Conservation (phyloP, 2,797 vertebrate genomes). For the Ficedula albicollis region DNA sequence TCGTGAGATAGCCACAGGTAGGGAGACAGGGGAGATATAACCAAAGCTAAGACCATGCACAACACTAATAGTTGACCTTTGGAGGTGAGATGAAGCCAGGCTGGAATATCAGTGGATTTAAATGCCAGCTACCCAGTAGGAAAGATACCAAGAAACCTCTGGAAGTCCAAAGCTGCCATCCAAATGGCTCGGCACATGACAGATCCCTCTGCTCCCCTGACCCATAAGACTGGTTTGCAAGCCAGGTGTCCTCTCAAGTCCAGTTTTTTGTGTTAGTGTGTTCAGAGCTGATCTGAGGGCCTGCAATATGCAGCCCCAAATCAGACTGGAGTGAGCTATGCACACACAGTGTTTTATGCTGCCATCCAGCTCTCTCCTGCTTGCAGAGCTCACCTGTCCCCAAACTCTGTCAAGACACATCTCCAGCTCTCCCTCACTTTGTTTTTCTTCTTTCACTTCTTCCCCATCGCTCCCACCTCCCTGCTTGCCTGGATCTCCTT, state of each 20-base stretch:
- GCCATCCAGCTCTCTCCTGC: neutral
- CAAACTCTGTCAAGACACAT: neutral
- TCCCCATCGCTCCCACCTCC: neutral
- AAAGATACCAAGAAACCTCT: neutral
- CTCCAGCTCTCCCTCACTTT: neutral
- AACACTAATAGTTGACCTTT: neutral
- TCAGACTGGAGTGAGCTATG: neutral
- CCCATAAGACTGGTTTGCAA: neutral
- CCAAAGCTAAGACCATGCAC: neutral
- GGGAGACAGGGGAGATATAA: neutral
- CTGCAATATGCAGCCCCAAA: fast-evolving
- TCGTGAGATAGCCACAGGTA: neutral
- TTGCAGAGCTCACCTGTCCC: neutral
- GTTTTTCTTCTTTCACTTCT: neutral
- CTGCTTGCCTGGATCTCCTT: neutral
- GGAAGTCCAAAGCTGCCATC: neutral
- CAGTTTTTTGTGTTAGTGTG: neutral
- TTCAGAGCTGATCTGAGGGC: neutral
- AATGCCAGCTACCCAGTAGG: neutral
- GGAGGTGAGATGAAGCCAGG: neutral
- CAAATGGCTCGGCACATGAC: neutral
- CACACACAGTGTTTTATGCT: neutral
- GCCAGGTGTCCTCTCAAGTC: neutral
- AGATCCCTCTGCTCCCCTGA: neutral
- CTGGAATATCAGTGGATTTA: neutral